These are phyloP conservation scores for Mustela lutreola DNA, from an alignment of 2,113 vertebrate species.

Conservation along the genomic window DNA sequence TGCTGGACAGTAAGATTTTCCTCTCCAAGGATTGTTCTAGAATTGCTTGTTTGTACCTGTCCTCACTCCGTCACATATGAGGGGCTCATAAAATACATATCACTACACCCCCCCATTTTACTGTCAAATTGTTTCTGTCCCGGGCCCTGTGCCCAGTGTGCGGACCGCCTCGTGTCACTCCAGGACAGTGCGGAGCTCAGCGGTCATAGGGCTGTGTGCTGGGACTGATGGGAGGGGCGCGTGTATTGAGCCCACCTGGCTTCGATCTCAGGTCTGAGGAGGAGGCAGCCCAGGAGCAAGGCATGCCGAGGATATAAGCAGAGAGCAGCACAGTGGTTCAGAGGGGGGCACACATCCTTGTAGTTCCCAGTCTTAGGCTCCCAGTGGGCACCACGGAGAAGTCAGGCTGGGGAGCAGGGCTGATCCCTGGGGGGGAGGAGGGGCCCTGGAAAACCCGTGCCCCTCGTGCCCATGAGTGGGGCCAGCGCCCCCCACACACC, in stretches of 20 bases:
- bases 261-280: neutral
- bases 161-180: neutral
- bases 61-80: neutral
- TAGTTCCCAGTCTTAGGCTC: neutral
- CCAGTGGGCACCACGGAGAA: fast-evolving
- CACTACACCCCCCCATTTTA: neutral
- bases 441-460: neutral
- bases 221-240: neutral
- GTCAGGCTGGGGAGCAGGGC: neutral
- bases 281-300: neutral
- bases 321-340: neutral
- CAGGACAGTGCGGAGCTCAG: neutral
- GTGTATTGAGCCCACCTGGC: neutral
- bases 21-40: neutral
- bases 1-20: neutral
- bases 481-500: fast-evolving
- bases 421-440: too few relatives aligned
- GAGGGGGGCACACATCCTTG: fast-evolving
- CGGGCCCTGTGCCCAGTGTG: fast-evolving
- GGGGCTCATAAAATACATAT: neutral
- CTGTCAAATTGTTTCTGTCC: neutral
- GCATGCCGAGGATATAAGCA: neutral
- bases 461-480: neutral
- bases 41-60: neutral
- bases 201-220: too few relatives aligned